These are phyloP conservation scores for Chaetogeoica ovagalla DNA, from an alignment of 2,888 invertebrate genomes.

Conservation along the genomic window DNA sequence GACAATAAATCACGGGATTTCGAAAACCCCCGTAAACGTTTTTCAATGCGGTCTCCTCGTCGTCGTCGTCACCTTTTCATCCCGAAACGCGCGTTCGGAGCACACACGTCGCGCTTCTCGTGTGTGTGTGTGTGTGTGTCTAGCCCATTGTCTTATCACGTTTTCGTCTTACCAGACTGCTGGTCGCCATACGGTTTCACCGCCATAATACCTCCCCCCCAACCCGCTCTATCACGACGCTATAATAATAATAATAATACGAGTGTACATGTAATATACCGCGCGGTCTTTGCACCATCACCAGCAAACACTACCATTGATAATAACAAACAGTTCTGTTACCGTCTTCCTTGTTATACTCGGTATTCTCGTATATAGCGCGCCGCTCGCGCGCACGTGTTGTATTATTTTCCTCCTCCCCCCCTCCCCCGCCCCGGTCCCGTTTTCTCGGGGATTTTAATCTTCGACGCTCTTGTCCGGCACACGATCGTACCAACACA, in stretches of 20 bases:
- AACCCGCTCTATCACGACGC: too few species aligned
- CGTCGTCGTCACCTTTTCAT: slow-evolving; percentile 42
- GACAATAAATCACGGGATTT: slow-evolving; percentile 49
- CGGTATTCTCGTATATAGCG: not conserved
- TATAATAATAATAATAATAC: too few species aligned
- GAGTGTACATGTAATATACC: not conserved
- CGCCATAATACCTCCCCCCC: too few species aligned
- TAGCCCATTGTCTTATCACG: slow-evolving; percentile 52
- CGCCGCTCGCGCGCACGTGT: slow-evolving; percentile 1
- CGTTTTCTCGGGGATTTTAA: slow-evolving; percentile 33
- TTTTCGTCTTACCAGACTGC: slow-evolving; percentile 47
- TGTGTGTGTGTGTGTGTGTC: too few species aligned
- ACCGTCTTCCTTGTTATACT: not conserved
- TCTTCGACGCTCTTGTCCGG: slow-evolving; percentile 39
- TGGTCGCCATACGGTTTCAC: slow-evolving; percentile 20
- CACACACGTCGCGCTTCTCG: too few species aligned
- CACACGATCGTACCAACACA: slow-evolving; percentile 22
- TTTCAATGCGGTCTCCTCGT: slow-evolving; percentile 11
- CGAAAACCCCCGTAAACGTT: slow-evolving; percentile 25
- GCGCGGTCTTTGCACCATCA: not conserved
- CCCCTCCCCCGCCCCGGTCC: not conserved
- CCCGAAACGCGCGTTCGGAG: slow-evolving; percentile 12
- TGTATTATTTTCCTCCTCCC: not conserved
- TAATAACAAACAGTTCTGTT: too few species aligned
- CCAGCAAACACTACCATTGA: too few species aligned